Evolutionary conservation across 1,140 invertebrate genomes (phyloP).

Genomic region (Zaprionus taronus): DNA sequence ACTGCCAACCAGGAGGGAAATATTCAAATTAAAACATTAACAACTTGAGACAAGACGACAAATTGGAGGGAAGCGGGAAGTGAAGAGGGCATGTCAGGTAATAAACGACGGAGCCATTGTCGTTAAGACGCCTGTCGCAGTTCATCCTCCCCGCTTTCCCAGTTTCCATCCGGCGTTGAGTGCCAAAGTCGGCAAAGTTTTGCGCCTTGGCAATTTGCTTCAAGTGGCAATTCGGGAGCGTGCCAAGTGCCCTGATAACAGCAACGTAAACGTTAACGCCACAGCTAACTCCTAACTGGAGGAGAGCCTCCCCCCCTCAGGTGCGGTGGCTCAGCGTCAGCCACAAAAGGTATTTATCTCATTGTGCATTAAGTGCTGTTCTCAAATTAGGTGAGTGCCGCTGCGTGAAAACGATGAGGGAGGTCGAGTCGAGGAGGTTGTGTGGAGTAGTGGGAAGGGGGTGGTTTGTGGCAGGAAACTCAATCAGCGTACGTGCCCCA

Average conservation of each 20-base stretch:
- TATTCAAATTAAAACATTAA: constrained; percentile 82
- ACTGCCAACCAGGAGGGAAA: constrained; percentile 22
- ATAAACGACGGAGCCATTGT: constrained; percentile 62
- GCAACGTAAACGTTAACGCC: constrained; percentile 48
- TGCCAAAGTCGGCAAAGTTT: constrained; percentile 71
- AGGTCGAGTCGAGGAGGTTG: background rate
- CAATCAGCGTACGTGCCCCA: constrained; percentile 42
- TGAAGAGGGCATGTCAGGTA: constrained; percentile 50
- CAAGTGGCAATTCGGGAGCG: constrained; percentile 79
- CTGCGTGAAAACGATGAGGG: constrained; percentile 43
- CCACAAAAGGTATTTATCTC: constrained; percentile 80
- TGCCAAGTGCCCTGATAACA: constrained; percentile 76
- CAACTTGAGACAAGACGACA: constrained; percentile 54
- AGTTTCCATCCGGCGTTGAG: constrained; percentile 29
- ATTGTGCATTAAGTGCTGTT: constrained; percentile 70
- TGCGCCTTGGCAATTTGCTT: constrained; percentile 68
- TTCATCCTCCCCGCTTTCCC: background rate
- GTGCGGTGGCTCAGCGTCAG: constrained; percentile 19
- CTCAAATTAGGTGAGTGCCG: constrained; percentile 73
- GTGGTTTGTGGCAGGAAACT: constrained; percentile 13
- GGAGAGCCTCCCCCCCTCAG: constrained; percentile 8
- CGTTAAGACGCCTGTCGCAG: constrained; percentile 37
- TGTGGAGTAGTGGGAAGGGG: background rate
- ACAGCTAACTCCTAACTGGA: constrained; percentile 9
- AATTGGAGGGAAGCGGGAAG: background rate